Evolutionary conservation across 2,888 invertebrate species (phyloP), one percentile per base, ranked within the genome.

Genomic region (Synergus gifuensis): DNA sequence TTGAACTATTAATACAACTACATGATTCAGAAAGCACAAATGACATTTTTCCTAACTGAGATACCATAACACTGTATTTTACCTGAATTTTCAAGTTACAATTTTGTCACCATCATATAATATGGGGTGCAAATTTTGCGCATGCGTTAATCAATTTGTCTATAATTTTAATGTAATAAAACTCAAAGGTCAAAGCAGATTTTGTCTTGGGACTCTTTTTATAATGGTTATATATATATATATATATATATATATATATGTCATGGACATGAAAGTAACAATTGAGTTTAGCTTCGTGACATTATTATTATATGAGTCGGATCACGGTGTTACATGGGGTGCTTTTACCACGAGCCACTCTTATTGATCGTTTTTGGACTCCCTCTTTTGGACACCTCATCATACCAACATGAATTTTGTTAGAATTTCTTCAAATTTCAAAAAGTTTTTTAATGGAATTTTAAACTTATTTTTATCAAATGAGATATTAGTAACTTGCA

Each of bases 221-320:
- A n/a, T 58, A 18, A 58, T 58, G 58, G 58, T 58, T 58, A 58
- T 58, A 58, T 58, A 58, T 58, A 58, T n/a, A n/a, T n/a, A n/a
- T n/a, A n/a, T n/a, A n/a, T n/a, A n/a, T n/a, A n/a, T n/a, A n/a
- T n/a, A n/a, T n/a, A n/a, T n/a, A n/a, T 18, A 58, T 58, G 9
- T 9, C 4, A 58, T 7, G 18, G 9, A 58, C 18, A 58, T 18
- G 58, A 58, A 58, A 18, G 11, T 58, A 58, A 11, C 58, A 18
- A 58, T 8, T 18, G 18, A 18, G 54, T 54, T 54, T 8, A n/a
- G 9, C 5, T 36, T 36, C 36, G 5, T 16, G 58, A 18, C 9
- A 58, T n/a, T 18, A 18, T 11, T 9, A 58, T 18, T 18, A 58
- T 54, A n/a, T 4, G 58, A 58, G n/a, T 58, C 58, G 18, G 58